Evolutionary conservation across 2,113 vertebrate genomes (phyloP), one percentile per base, ranked within the genome.

Genomic region (Sitta europaea): DNA sequence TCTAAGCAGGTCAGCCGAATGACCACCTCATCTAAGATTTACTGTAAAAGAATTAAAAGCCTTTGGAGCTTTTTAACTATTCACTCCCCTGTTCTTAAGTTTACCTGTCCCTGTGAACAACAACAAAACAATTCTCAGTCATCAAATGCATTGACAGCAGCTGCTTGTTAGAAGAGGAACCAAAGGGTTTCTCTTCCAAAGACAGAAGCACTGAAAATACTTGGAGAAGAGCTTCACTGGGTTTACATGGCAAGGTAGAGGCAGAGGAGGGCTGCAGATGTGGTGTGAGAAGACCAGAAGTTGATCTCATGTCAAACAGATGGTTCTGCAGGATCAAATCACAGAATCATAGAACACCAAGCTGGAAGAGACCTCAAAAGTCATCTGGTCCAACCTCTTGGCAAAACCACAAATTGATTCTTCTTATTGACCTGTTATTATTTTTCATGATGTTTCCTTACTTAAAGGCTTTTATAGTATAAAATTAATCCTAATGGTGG

Each of bases 181-280:
- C 25, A 61, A 63, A 84, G 74, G 0, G 2, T 14, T 33, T 67
- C 73, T 43, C 45, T 75, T 68, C 21, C 15, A 27, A 79, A 84
- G 15, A 50, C 25, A 81, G 10, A 81, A 77, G 8, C 24, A 59
- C 5, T n/a, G 29, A 15, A 90, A 63, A 8, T 45, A 68, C 36
- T 38, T 42, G 29, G 24, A 55, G 20, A 58, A 85, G 10, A 79
- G n/a, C n/a, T 61, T 12, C 14, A 61, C 29, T 59, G 9, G 35
- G 22, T 42, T 79, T 33, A 62, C 1, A 28, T 0, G 3, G 42
- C 10, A 80, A 66, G 21, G 25, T 9, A 57, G 42, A 7, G 2
- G 5, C 0, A 0, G 9, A 82, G n/a, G 18, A 59, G 11, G 3
- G 24, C 21, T 36, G 53, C 27, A 67, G 29, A 67, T 7, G 24